These are phyloP conservation scores for Sinocyclocheilus anophthalmus DNA, from an alignment of 2,113 vertebrate genomes.

Conservation along the genomic window DNA sequence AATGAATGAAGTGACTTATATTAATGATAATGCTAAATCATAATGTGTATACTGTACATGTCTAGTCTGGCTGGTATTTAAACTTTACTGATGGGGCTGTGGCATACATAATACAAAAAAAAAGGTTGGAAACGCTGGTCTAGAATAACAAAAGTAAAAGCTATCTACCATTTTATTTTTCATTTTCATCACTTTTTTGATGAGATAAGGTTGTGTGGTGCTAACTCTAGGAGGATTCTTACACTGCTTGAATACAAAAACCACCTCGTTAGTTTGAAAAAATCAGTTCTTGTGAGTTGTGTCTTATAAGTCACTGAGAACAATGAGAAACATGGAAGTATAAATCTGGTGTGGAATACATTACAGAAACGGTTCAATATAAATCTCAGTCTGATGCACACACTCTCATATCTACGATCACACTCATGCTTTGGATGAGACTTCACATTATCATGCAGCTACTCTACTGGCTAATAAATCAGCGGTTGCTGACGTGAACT, in stretches of 20 bases:
- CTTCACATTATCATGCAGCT: background rate
- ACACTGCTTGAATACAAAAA: background rate
- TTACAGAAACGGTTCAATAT: constrained; percentile 19
- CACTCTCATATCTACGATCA: background rate
- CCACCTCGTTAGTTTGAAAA: background rate
- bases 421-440: constrained; percentile 10
- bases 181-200: background rate
- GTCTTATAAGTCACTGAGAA: background rate
- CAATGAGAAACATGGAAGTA: background rate
- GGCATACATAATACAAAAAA: background rate
- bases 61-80: background rate
- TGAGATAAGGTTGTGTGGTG: background rate
- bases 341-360: constrained; percentile 7
- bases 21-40: background rate
- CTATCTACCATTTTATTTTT: background rate
- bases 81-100: too few relatives aligned
- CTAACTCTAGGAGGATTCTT: background rate
- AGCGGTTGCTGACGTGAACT: constrained; percentile 9
- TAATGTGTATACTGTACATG: background rate
- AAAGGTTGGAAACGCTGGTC: background rate
- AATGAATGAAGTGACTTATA: too few relatives aligned
- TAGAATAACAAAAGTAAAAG: background rate
- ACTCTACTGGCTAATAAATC: constrained; percentile 28
- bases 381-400: background rate
- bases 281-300: background rate